Conservation (phyloP, 2,888 invertebrate genomes). For the Bedellia somnulentella region DNA sequence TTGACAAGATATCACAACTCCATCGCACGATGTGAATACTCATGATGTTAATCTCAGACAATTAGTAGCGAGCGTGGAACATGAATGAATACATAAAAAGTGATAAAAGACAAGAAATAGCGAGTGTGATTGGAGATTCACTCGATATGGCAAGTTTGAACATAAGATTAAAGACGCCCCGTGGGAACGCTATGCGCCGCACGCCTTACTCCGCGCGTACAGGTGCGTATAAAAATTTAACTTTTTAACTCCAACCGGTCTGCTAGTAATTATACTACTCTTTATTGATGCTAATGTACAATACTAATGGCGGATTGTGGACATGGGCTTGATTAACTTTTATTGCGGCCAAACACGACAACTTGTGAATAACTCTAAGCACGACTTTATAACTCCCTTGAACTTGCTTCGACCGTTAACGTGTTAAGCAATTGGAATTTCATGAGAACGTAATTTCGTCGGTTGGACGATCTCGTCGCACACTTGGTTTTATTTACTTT, state of each 20-base stretch:
- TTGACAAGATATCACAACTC: too few species aligned
- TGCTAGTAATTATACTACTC: constrained; percentile 22
- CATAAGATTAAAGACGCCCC: constrained; percentile 10
- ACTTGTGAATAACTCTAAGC: constrained; percentile 16
- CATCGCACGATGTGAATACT: constrained; percentile 15
- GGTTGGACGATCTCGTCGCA: too few species aligned
- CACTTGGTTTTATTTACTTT: too few species aligned
- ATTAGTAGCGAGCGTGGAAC: too few species aligned
- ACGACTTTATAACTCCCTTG: constrained; percentile 13
- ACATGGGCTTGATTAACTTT: constrained; percentile 16
- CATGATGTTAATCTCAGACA: too few species aligned
- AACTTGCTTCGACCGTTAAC: constrained; percentile 10
- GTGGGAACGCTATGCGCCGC: constrained; percentile 35
- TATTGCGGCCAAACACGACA: constrained; percentile 25
- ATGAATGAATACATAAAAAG: too few species aligned
- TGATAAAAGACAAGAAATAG: too few species aligned
- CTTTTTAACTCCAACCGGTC: constrained; percentile 31
- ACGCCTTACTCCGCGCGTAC: constrained; percentile 15
- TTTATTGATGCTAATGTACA: constrained; percentile 23
- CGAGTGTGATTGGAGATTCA: not conserved
- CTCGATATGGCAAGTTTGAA: not conserved
- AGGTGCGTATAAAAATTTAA: constrained; percentile 34
- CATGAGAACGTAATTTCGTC: not conserved
- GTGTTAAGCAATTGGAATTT: not conserved
- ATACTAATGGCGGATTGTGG: constrained; percentile 11